Evolutionary conservation across 2,888 invertebrate genomes (phyloP).

Genomic region (Andrena hattorfiana): DNA sequence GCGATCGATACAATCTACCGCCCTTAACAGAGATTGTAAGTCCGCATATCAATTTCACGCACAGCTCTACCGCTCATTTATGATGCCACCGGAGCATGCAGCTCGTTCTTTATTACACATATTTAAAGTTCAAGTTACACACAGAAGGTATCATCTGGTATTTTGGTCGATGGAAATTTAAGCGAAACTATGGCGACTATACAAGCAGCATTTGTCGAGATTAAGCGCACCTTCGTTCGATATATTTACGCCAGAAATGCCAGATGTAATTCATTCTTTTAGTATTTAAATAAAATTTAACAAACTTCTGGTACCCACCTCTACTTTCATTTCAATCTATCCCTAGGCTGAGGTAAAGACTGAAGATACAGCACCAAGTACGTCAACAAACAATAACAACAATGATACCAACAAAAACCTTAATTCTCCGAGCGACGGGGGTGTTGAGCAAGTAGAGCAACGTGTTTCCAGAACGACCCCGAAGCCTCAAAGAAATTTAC

Average conservation of each 20-base stretch:
- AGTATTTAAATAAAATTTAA: constrained; percentile 10
- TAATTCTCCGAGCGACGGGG: constrained; percentile 72
- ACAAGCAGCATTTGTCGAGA: background rate
- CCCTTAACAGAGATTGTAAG: constrained; percentile 82
- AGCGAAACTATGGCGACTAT: background rate
- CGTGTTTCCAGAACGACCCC: constrained; percentile 34
- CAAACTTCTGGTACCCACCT: constrained; percentile 66
- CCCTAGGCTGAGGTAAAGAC: constrained; percentile 74
- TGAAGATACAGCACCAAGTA: constrained; percentile 75
- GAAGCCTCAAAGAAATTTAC: constrained; percentile 70
- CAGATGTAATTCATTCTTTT: constrained; percentile 30
- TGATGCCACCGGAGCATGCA: constrained; percentile 49
- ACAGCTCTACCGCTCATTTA: constrained; percentile 73
- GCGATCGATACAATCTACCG: constrained; percentile 83
- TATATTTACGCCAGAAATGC: constrained; percentile 29
- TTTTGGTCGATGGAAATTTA: constrained; percentile 17
- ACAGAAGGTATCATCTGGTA: constrained; percentile 32
- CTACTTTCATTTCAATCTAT: constrained; percentile 76
- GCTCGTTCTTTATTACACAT: constrained; percentile 35
- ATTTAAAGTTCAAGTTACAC: constrained; percentile 27
- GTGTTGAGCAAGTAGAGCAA: constrained; percentile 56
- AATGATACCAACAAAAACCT: constrained; percentile 79
- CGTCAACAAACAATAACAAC: constrained; percentile 78
- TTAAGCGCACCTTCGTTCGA: background rate
- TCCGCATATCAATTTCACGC: constrained; percentile 71